Base-by-base conservation (phyloP, 1,140 invertebrate species). In the Drosophila lowei region DNA sequence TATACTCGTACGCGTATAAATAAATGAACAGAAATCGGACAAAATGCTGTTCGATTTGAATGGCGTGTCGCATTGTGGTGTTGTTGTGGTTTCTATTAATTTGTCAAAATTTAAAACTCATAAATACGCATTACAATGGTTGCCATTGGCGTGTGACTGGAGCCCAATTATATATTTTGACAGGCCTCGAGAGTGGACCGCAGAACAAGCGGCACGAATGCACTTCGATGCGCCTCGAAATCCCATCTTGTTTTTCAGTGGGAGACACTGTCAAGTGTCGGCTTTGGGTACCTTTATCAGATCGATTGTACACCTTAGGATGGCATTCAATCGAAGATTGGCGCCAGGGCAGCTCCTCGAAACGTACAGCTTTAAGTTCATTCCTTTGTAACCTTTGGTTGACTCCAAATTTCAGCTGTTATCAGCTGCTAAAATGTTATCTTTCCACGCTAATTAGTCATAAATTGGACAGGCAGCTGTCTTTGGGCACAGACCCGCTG, bases 101-200 rank as follows among this genome's bases (percentile, higher is more conserved):
- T 88, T 88, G 83, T 88, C 83, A 88, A 76, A 79, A 66, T 65
- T 66, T 50, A 77, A 67, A 63, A 77, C 50, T 56, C 77, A 74
- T 86, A 86, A 85, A 85, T 86, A 86, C 63, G 61, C 67, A 75
- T 74, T 79, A 77, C 74, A 68, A 77, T 34, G 41, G 53, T 57
- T 55, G 38, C 23, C 65, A 64, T 50, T 13, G 30, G 34, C 21
- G 38, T 43, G 41, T 13, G 54, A 48, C 54, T n/a, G 48, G 60
- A 50, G 38, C 54, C 74, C 68, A 74, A 75, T 86, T 86, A 38
- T 13, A 13, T 38, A 88, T 85, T 85, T 77, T 85, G 81, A 85
- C 81, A 85, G 77, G 60, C 50, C 46, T 41, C 43, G 52, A 23
- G 34, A 38, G 34, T 38, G 13, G 34, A 50, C 48, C 15, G 46